Evolutionary conservation across 2,113 vertebrate genomes (phyloP), one percentile per base, ranked within the genome.

Genomic region (Eclectus roratus): DNA sequence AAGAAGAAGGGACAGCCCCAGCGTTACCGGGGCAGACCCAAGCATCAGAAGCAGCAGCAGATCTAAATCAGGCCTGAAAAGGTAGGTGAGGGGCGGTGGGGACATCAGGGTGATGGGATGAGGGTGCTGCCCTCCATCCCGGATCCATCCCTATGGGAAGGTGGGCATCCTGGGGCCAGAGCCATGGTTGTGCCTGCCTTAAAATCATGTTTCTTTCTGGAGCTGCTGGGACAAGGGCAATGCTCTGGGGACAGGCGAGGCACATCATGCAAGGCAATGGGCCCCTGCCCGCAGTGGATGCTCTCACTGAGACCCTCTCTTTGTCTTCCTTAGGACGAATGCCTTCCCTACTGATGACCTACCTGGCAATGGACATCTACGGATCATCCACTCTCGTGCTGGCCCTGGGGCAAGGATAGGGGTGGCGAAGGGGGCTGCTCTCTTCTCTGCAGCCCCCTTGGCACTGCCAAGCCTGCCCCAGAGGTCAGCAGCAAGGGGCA

Each of bases 91-190:
- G 20, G 10, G 7, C 2, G 39, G 6, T 1, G 1, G 25, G 3
- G 13, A 19, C 17, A 25, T 11, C 15, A 25, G 14, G 24, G 24
- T 25, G 29, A 27, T 21, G 23, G 33, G 21, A 4, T 6, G 13
- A 50, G 17, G 13, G 9, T 73, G 56, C 27, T 94, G 20, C 4
- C 41, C 4, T 9, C 7, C 7, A 21, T 46, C 27, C 52, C 7
- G 17, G 35, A 69, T 25, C 10, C 29, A 35, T 85, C 69, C 18
- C 4, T 1, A 2, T 31, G n/a, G 35, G 17, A 49, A 7, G 2
- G 3, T 3, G 4, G 14, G 19, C 0, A 0, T 35, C n/a, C 21
- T 1, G 1, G 16, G 27, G 10, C 7, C 39, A 31, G 19, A 82
- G 60, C 13, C 1, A 1, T 10, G 55, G 33, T 23, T 46, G n/a